Conservation (phyloP, 2,797 vertebrate genomes). For the Molossus alvarezi region DNA sequence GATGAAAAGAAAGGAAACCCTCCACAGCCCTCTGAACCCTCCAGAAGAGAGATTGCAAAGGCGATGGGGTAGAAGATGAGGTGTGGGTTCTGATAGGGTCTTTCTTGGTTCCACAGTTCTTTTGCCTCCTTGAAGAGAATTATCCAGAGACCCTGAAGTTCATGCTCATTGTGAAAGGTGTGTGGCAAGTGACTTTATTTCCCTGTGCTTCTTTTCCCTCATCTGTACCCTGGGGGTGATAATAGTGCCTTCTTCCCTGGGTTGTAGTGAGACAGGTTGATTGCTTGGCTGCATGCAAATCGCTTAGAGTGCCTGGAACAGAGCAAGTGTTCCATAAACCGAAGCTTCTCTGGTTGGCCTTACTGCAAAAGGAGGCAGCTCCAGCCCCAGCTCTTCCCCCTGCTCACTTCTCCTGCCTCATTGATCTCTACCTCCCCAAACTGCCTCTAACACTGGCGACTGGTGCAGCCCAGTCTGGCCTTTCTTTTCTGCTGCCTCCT, state of each 20-base stretch:
- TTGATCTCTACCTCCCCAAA: neutral
- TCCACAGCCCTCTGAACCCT: neutral
- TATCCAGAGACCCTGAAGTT: conserved; percentile 96
- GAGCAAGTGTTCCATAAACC: neutral
- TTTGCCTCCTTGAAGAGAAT: conserved; percentile 98
- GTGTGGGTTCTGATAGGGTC: conserved; percentile 9
- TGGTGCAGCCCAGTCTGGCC: neutral
- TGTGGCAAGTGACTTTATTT: neutral
- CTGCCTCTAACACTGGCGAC: neutral
- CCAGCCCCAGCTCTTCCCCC: neutral
- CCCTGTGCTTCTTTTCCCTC: neutral
- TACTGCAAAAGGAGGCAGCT: neutral
- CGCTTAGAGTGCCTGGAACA: neutral
- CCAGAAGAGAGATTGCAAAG: neutral
- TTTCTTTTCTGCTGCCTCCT: conserved; percentile 24
- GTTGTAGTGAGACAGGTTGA: neutral
- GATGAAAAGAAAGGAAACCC: neutral
- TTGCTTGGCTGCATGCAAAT: neutral
- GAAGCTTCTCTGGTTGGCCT: neutral
- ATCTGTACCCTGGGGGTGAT: neutral
- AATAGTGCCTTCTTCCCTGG: neutral
- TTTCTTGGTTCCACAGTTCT: conserved; percentile 90
- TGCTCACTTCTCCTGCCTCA: neutral
- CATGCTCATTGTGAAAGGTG: conserved; percentile 97
- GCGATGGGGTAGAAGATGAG: neutral